A percentile compares a stretch with the other conserved stretches of the same genome.
phyloP scores from a whole-genome alignment of 2,888 invertebrate species.

The Callimorpha dominula region DNA sequence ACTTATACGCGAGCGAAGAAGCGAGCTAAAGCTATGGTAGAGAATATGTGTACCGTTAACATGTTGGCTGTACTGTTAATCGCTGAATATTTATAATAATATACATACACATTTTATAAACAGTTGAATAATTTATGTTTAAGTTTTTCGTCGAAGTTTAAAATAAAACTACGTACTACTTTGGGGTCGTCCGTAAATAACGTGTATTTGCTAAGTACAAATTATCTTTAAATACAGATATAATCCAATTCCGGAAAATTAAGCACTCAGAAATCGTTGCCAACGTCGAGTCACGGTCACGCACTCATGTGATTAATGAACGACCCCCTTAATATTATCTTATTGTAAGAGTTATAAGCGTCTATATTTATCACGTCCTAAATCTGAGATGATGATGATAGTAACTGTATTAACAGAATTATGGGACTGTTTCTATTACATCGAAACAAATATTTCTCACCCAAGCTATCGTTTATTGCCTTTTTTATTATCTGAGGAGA shows the following conservation, averaged over 20 bases:
- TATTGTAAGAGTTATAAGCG: not conserved
- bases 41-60: conserved; percentile 2
- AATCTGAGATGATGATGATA: not conserved
- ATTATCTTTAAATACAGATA: too few relatives aligned
- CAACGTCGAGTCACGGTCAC: too few relatives aligned
- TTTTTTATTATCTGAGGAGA: not conserved
- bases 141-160: not conserved
- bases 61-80: not conserved
- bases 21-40: conserved; percentile 3
- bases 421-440: too few relatives aligned
- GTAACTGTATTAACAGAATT: not conserved
- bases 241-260: too few relatives aligned
- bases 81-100: conserved; percentile 1
- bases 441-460: not conserved
- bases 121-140: not conserved
- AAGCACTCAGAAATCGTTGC: too few relatives aligned
- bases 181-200: too few relatives aligned
- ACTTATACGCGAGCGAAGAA: too few relatives aligned
- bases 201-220: too few relatives aligned
- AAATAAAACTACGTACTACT: not conserved
- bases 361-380: not conserved
- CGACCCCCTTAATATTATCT: not conserved
- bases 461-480: not conserved
- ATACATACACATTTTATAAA: not conserved
- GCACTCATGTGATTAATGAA: too few relatives aligned